Evolutionary conservation across 2,888 invertebrate species (phyloP).

Genomic region (Chalcosyrphus nemorum): DNA sequence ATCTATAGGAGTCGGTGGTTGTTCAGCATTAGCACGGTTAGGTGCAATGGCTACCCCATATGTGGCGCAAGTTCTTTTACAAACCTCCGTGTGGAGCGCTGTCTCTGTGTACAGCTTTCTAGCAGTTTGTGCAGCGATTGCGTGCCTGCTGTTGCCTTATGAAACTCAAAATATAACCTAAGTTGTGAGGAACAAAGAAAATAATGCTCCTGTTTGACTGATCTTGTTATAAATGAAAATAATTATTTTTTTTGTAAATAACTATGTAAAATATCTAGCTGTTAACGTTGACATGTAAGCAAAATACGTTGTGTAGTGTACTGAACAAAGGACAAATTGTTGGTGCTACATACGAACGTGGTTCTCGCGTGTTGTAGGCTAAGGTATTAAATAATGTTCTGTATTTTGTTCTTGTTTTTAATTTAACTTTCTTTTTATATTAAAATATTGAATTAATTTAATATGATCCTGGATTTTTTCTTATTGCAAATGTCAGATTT

Average conservation of each 20-base stretch:
- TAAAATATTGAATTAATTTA: background rate
- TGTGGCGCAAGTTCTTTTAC: constrained; percentile 92
- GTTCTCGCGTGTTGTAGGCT: background rate
- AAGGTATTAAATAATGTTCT: constrained; percentile 28
- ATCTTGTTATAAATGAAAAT: constrained; percentile 53
- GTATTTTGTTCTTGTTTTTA: constrained; percentile 2
- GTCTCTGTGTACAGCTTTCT: constrained; percentile 85
- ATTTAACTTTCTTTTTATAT: constrained; percentile 10
- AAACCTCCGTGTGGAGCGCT: constrained; percentile 84
- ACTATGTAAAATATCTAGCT: constrained; percentile 34
- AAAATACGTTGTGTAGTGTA: constrained; percentile 11
- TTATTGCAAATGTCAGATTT: too few species aligned
- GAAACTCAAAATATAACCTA: constrained; percentile 81
- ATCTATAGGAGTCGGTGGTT: constrained; percentile 95
- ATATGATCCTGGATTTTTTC: background rate
- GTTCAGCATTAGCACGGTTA: constrained; percentile 94
- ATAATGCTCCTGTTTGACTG: constrained; percentile 58
- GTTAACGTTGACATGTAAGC: constrained; percentile 7
- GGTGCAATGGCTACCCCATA: constrained; percentile 98
- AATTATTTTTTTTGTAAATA: constrained; percentile 54
- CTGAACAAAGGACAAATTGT: background rate
- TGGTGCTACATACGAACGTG: constrained; percentile 8
- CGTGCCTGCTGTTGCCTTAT: constrained; percentile 85
- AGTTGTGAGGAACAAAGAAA: background rate
- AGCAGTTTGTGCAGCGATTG: constrained; percentile 84